Conservation (phyloP, 2,113 vertebrate species). For the Meriones unguiculatus region DNA sequence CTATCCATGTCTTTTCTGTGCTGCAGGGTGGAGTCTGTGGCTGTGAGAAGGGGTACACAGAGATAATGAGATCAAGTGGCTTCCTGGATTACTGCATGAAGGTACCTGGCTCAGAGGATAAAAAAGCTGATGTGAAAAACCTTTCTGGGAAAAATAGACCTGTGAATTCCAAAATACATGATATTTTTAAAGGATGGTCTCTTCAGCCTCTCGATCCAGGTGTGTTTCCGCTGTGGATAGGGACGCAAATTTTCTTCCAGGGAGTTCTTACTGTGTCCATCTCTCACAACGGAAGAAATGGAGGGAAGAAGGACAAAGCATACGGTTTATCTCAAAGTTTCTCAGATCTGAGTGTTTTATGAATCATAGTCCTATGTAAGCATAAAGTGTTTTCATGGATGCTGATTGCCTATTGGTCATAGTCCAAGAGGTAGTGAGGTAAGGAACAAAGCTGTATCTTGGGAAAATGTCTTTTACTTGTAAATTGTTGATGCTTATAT, state of each 20-base stretch:
- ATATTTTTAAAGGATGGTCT: conserved; percentile 97
- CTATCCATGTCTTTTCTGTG: conserved; percentile 60
- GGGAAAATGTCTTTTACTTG: not conserved
- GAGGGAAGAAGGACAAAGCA: not conserved
- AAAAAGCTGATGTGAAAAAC: conserved; percentile 98
- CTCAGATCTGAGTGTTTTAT: not conserved
- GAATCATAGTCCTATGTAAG: not conserved
- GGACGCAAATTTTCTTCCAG: not conserved
- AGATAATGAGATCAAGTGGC: conserved; percentile 97
- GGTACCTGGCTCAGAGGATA: conserved; percentile 95
- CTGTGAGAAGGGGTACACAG: conserved; percentile 96
- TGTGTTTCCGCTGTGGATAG: conserved; percentile 78
- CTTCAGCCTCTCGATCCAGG: conserved; percentile 96
- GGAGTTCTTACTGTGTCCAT: not conserved
- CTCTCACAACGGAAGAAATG: not conserved
- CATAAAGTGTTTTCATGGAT: not conserved
- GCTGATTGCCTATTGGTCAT: not conserved
- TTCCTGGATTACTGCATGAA: conserved; percentile 98
- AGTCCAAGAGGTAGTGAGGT: not conserved
- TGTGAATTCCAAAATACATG: conserved; percentile 93
- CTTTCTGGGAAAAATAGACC: conserved; percentile 94
- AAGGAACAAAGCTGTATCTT: conserved; percentile 1
- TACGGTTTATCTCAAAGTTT: not conserved
- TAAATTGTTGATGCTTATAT: conserved; percentile 3
- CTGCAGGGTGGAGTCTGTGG: conserved; percentile 95